Evolutionary conservation across 2,888 invertebrate genomes (phyloP), one percentile per base, ranked within the genome.

Genomic region (Pterobdella sp.): DNA sequence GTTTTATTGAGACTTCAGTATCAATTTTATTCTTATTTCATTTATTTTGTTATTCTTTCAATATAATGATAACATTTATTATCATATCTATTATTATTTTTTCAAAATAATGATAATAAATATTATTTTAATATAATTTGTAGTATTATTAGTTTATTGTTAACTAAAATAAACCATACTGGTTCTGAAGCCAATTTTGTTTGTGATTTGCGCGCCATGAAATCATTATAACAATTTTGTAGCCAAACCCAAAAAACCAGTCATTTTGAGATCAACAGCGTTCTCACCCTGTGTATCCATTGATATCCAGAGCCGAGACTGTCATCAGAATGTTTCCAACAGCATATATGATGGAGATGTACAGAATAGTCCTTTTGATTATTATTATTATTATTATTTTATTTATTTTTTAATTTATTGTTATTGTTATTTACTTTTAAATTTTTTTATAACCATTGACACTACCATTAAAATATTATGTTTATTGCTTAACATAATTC

Each of bases 331-430:
- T 83, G 79, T 90, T 91, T 26, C 95, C 95, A 4, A 88, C 72
- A 0, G 91, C 90, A 81, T 95, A 96, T 29, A 96, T 87, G 65
- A 93, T 85, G 3, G 94, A 94, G 29, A 96, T 84, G 83, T 90
- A 93, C 56, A 95, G 85, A 78, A 96, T 95, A 0, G 93, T 94
- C 78, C 87, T 87, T 81, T 68, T 84, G 35, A 49, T 18, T 26
- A 73, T 63, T 32, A 72, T 49, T 63, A 7, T 14, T 10, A 63
- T 31, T 26, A 63, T 7, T 10, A 7, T 63, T n/a, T 14, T 63
- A 14, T 63, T 63, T 14, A 26, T 26, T 7, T 14, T 63, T n/a
- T 63, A 7, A 63, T 63, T 63, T 4, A n/a, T 42, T 42, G 7
- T 42, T 42, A 42, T 42, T 42, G 42, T 42, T 42, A 14, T 42